phyloP scores from a whole-genome alignment of 2,888 invertebrate species.

The Ferrisia virgata region DNA sequence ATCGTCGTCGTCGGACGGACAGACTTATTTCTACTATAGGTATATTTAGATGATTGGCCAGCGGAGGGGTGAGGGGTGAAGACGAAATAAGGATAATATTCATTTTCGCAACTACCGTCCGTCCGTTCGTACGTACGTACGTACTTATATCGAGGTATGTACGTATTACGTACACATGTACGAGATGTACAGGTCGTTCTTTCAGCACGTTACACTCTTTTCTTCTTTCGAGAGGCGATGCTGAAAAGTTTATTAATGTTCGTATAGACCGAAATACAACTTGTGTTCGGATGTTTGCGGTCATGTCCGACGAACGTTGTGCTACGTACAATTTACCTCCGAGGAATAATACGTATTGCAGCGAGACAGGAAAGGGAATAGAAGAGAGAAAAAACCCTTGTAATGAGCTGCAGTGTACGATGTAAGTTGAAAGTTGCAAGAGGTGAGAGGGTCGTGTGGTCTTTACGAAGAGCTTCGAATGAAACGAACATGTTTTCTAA shows the following conservation, averaged over 20 bases:
- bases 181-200: too few species aligned
- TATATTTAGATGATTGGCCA: too few species aligned
- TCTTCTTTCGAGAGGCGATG: not conserved
- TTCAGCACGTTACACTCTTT: too few species aligned
- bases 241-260: constrained; percentile 17
- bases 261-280: not conserved
- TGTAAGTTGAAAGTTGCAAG: not conserved
- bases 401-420: not conserved
- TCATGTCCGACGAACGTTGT: not conserved
- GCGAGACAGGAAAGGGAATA: too few species aligned
- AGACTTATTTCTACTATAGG: not conserved
- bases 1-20: not conserved
- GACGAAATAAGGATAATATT: too few species aligned
- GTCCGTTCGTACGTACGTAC: not conserved
- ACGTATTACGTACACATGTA: not conserved
- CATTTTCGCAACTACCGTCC: not conserved
- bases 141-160: not conserved
- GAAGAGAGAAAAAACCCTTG: not conserved
- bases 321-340: not conserved
- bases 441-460: not conserved
- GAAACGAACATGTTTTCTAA: constrained; percentile 9
- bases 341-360: not conserved
- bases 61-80: too few species aligned
- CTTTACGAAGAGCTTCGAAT: not conserved
- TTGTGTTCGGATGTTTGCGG: not conserved